These are phyloP conservation scores for Dryobota labecula DNA, from an alignment of 2,888 invertebrate species.

Conservation along the genomic window DNA sequence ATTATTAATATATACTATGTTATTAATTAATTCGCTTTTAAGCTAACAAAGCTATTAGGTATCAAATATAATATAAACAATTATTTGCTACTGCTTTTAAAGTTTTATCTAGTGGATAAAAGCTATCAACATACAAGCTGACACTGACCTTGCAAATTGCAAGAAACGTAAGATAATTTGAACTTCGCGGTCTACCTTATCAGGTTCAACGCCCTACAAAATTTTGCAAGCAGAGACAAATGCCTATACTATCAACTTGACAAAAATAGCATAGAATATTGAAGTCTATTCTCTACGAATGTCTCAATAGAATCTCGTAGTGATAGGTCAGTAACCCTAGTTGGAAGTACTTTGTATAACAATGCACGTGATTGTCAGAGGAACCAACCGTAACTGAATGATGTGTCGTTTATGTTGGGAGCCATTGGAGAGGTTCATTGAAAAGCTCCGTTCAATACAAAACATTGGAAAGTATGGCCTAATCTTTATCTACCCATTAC, in stretches of 20 bases:
- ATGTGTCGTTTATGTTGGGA: conserved; percentile 42
- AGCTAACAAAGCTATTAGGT: too few relatives aligned
- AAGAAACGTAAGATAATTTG: too few relatives aligned
- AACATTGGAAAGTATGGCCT: neutral
- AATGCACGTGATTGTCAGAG: conserved; percentile 37
- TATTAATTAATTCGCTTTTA: too few relatives aligned
- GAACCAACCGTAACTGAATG: conserved; percentile 41
- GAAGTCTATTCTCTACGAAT: conserved; percentile 6
- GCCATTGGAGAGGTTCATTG: neutral
- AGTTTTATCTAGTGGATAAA: too few relatives aligned
- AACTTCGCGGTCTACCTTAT: too few relatives aligned
- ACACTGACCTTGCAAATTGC: too few relatives aligned
- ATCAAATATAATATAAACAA: too few relatives aligned
- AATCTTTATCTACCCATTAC: too few relatives aligned
- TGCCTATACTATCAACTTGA: neutral
- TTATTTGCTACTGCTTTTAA: too few relatives aligned
- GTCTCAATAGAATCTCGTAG: conserved; percentile 42
- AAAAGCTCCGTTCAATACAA: conserved; percentile 8
- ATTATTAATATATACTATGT: too few relatives aligned
- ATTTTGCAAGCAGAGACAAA: neutral
- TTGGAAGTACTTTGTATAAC: conserved; percentile 28
- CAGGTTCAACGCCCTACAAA: neutral
- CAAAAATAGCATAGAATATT: neutral
- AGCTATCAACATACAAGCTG: too few relatives aligned
- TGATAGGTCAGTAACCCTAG: conserved; percentile 58